Evolutionary conservation across 2,888 invertebrate genomes (phyloP), one percentile per base, ranked within the genome.

Genomic region (Pammene aurita): DNA sequence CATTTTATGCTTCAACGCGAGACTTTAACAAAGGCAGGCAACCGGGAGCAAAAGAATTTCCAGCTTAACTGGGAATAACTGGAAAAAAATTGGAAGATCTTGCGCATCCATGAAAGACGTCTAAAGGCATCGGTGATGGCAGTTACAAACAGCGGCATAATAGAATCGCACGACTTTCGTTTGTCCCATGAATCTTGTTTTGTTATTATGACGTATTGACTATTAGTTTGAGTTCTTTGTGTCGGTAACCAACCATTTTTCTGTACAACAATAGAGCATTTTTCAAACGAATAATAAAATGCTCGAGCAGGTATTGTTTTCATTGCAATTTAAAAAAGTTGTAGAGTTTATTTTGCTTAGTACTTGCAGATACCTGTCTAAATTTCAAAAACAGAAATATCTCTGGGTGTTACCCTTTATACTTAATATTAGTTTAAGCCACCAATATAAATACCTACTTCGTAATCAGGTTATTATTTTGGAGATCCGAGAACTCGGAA

Each of bases 1-100:
- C 84, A 84, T 85, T 84, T 86, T 85, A 84, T 84, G 83, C 80
- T 80, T 76, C 78, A 75, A 79, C 78, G 76, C 80, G 76, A 75
- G 75, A 77, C 79, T 74, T 72, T 81, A 79, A 83, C 80, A 81
- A 83, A 83, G 76, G 74, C 72, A 75, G 73, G 69, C 73, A 75
- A 73, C 67, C 63, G 35, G 54, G 69, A 70, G 66, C 57, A 71
- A 75, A 75, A 74, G 73, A 76, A 75, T 74, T 75, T 78, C 73
- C 69, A 75, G 75, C 72, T 76, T 74, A 75, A 72, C 72, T 70
- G 71, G 72, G 61, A 70, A 66, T 74, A 75, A 72, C 72, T 70
- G 71, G 72, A 56, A 70, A 66, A 76, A 73, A 73, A 75, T 71
- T 70, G 66, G 63, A 67, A 72, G 72, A 72, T 62, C 63, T 63